Conservation (phyloP, 2,797 vertebrate species). For the Sebastes flavidus region DNA sequence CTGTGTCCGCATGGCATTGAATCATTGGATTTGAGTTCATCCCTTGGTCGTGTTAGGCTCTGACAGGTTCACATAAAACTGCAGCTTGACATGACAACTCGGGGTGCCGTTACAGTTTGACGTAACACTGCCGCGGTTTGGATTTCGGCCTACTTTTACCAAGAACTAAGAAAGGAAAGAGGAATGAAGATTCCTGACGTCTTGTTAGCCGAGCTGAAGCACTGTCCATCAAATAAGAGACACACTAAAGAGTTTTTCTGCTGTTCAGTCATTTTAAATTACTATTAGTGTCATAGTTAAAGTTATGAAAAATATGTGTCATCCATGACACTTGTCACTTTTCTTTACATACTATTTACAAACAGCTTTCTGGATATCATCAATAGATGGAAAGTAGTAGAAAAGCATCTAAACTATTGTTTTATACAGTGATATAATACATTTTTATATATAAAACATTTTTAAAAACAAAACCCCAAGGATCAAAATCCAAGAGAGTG, state of each 20-base stretch:
- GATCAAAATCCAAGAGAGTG: background rate
- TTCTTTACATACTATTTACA: background rate
- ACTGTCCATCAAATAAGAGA: background rate
- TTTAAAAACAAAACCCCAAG: no score
- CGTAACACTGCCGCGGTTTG: slow-evolving; percentile 26
- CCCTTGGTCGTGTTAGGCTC: background rate
- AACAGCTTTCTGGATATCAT: background rate
- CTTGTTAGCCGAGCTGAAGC: slow-evolving; percentile 12
- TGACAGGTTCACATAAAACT: slow-evolving; percentile 48
- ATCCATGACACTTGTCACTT: background rate
- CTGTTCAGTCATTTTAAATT: background rate
- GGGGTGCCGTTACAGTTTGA: slow-evolving; percentile 60
- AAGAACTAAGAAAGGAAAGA: slow-evolving; percentile 58
- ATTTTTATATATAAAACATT: no score
- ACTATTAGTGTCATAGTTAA: background rate
- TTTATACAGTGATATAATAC: background rate
- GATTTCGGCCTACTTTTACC: slow-evolving; percentile 45
- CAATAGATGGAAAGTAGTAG: background rate
- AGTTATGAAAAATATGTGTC: background rate
- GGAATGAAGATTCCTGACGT: slow-evolving; percentile 38
- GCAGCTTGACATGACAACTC: slow-evolving; percentile 25
- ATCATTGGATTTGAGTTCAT: slow-evolving; percentile 38
- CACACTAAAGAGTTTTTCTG: background rate
- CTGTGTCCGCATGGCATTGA: background rate
- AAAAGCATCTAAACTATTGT: background rate